Evolutionary conservation across 2,113 vertebrate genomes (phyloP), one percentile per base, ranked within the genome.

Genomic region (Pristiophorus japonicus): DNA sequence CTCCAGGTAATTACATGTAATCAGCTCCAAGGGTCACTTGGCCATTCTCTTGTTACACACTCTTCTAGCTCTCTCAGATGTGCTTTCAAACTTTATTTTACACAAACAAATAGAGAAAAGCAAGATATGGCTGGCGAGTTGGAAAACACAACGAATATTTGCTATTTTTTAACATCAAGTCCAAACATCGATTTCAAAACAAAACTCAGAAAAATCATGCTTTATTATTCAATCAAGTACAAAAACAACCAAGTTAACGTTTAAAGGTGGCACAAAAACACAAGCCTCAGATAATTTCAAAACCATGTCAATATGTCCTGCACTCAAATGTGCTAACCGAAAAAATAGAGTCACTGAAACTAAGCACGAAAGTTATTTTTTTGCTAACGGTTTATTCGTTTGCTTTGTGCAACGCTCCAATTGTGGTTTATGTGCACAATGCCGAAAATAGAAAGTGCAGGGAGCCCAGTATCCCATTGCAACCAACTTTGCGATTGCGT

Each of bases 1-100:
- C 98, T 98, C 98, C 98, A 98, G 98, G 98, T 98, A 98, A 98
- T 98, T 98, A 98, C 98, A 98, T 97, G 98, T 98, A 98, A 98
- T 98, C 98, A 98, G 98, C 97, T 98, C 97, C 96, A 97, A 97
- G 98, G 93, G 98, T 98, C 98, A 98, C 97, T 98, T 97, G 98
- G 98, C 98, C 98, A 98, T 98, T 98, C 98, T 98, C 98, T 97
- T 98, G 97, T 98, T 98, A 98, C 98, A 98, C 97, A 97, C 97
- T 97, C 97, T 97, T 97, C 97, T 97, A 97, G 97, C 97, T 97
- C 97, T 96, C 97, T 98, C 98, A 98, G 98, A 98, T 98, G 98
- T 98, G 98, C 98, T 98, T 98, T 98, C 98, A 98, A 98, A 98
- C 98, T 97, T 96, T 98, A 98, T 98, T 98, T 98, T 97, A 97